Percentiles rank a stretch among this genome's conserved stretches.
phyloP scores from a whole-genome alignment of 2,113 vertebrate species.

The Colius striatus region DNA sequence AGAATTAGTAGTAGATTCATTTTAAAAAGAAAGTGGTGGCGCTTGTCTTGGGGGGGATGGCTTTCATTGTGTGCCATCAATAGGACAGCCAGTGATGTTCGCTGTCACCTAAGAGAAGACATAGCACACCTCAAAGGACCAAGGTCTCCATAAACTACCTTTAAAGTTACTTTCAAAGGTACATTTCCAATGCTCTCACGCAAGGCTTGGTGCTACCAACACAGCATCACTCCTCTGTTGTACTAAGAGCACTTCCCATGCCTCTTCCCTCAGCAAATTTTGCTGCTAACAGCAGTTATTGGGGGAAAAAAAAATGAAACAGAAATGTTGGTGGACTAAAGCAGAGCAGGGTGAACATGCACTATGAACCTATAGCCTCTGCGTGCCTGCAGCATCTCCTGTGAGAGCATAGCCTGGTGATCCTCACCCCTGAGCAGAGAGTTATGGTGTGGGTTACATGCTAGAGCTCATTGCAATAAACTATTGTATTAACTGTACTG shows the following conservation, averaged over 20 bases:
- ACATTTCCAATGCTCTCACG: neutral
- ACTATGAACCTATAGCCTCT: neutral
- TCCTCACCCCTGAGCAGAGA: neutral
- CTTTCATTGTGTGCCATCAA: neutral
- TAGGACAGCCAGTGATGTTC: neutral
- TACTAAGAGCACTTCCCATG: neutral
- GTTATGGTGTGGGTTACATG: neutral
- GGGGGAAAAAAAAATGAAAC: neutral
- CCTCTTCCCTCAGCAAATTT: neutral
- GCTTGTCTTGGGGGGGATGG: accelerated
- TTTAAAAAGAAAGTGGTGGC: neutral
- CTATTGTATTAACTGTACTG: neutral
- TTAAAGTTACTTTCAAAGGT: neutral
- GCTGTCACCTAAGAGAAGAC: neutral
- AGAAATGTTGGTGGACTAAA: neutral
- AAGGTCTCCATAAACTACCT: neutral
- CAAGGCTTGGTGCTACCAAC: neutral
- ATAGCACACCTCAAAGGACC: neutral
- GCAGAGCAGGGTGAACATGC: neutral
- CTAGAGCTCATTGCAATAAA: neutral
- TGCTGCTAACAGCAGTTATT: neutral
- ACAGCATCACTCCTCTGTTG: neutral
- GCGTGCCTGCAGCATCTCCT: neutral
- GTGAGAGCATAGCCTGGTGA: neutral
- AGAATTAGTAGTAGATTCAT: neutral